Base-by-base conservation (phyloP, 2,113 vertebrate genomes). In the Machaerirhynchus nigripectus region DNA sequence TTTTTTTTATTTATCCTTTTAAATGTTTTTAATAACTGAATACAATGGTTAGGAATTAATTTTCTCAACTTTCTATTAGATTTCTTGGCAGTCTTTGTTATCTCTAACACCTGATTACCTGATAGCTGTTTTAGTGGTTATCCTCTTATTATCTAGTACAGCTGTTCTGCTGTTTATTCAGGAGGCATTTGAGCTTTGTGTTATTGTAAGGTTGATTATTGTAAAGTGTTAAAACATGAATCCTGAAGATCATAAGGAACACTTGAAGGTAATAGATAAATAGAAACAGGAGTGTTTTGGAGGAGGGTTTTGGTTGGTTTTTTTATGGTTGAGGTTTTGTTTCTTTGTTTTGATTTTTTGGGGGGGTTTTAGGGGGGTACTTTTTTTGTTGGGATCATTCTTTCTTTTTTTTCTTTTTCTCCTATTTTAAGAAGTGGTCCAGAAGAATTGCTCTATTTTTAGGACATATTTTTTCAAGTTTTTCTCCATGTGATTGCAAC, bases 261-360 rank as follows among this genome's bases (percentile, higher is more conserved):
- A 56, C 6, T 46, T 57, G 13, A 74, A 63, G 27, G 53, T 5
- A 60, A 35, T 1, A 71, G 5, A 83, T 80, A 64, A 86, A 69
- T 28, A 69, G 15, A 69, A 85, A 57, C 52, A 26, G 4, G 67
- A 63, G 8, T 24, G 2, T 2, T 49, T 68, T 42, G 1, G 14
- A 11, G 3, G 4, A 7, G 5, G 0, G 1, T 5, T 3, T 7
- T 53, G 14, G 6, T 7, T 30, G 35, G 24, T 13, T 37, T 13
- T 1, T 60, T 77, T 52, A 59, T 26, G 10, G 10, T 13, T 57
- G 11, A 31, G 31, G 3, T 50, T 67, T 59, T 67, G 24, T 2
- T 76, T 42, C 13, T 0, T 20, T 40, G 11, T 6, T 71, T 53
- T 23, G 17, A 27, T 19, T 37, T 37, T 39, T 15, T n/a, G n/a